Conservation (phyloP, 1,140 invertebrate species). For the Sarcophaga peregrina region DNA sequence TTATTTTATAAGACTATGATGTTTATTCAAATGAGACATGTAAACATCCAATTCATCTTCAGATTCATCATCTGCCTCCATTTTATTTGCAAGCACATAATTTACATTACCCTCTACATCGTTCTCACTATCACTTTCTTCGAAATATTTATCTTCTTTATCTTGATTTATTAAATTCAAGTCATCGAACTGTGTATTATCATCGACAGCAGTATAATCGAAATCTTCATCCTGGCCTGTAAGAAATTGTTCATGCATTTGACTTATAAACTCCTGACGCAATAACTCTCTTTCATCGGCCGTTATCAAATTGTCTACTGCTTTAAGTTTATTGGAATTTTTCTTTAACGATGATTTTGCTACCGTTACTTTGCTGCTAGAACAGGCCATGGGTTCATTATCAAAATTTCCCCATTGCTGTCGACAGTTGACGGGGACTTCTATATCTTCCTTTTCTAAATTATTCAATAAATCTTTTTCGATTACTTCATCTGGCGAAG, state of each 20-base stretch:
- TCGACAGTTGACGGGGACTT: conserved; percentile 52
- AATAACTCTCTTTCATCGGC: conserved; percentile 75
- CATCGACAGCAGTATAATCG: conserved; percentile 82
- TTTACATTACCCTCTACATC: conserved; percentile 64
- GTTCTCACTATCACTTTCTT: conserved; percentile 78
- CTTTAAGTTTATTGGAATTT: conserved; percentile 55
- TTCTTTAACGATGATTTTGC: conserved; percentile 67
- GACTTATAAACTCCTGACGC: conserved; percentile 83
- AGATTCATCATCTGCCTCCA: conserved; percentile 40
- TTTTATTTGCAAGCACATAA: not conserved
- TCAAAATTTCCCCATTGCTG: conserved; percentile 58
- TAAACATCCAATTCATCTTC: conserved; percentile 81
- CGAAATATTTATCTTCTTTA: conserved; percentile 91
- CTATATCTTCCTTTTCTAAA: conserved; percentile 44
- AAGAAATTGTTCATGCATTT: conserved; percentile 90
- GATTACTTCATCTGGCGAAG: not conserved
- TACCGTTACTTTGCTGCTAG: conserved; percentile 47
- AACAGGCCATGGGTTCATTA: conserved; percentile 57
- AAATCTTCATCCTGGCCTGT: conserved; percentile 81
- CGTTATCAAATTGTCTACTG: conserved; percentile 64
- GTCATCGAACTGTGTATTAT: conserved; percentile 84
- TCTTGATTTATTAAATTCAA: conserved; percentile 76
- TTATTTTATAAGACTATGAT: conserved; percentile 52
- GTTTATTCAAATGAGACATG: conserved; percentile 74
- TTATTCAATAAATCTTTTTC: not conserved